Conservation (phyloP, 1,140 invertebrate species). For the Drosophila navojoa region DNA sequence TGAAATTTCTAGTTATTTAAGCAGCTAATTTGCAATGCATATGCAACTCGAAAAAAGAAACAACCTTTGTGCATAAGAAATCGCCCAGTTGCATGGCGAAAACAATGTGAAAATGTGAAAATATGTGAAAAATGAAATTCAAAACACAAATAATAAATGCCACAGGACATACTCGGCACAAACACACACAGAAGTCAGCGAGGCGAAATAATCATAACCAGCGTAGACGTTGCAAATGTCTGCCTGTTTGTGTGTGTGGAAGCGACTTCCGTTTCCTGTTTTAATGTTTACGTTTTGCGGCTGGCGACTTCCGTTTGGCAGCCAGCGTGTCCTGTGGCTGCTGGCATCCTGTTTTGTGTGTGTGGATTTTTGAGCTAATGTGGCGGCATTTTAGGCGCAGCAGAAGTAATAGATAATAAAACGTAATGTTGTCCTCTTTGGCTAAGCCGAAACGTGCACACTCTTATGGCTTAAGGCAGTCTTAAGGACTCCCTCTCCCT, state of each 20-base stretch:
- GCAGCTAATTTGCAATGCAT: constrained; percentile 61
- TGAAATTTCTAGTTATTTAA: constrained; percentile 38
- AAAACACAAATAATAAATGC: constrained; percentile 46
- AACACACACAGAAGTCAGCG: constrained; percentile 23
- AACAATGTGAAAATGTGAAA: constrained; percentile 48
- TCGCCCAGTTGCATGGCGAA: constrained; percentile 42
- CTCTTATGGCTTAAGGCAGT: constrained; percentile 2
- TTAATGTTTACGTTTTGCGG: constrained; percentile 80
- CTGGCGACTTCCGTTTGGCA: constrained; percentile 43
- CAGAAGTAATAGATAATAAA: constrained; percentile 81
- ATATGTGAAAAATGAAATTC: constrained; percentile 18
- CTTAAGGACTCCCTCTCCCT: constrained; percentile 18
- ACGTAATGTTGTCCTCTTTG: constrained; percentile 69
- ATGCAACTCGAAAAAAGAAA: background rate
- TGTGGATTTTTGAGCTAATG: constrained; percentile 75
- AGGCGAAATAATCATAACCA: constrained; percentile 74
- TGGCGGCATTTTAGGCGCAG: constrained; percentile 72
- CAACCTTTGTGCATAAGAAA: constrained; percentile 66
- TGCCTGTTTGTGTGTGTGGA: constrained; percentile 44
- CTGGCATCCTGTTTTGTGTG: constrained; percentile 6
- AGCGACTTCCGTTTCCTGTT: constrained; percentile 74
- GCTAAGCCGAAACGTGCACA: constrained; percentile 48
- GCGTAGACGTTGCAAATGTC: constrained; percentile 57
- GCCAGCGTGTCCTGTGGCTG: constrained; percentile 13
- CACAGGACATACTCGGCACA: constrained; percentile 11